Evolutionary conservation across 2,888 invertebrate species (phyloP).

Genomic region (Acanthacorydalis orientalis): DNA sequence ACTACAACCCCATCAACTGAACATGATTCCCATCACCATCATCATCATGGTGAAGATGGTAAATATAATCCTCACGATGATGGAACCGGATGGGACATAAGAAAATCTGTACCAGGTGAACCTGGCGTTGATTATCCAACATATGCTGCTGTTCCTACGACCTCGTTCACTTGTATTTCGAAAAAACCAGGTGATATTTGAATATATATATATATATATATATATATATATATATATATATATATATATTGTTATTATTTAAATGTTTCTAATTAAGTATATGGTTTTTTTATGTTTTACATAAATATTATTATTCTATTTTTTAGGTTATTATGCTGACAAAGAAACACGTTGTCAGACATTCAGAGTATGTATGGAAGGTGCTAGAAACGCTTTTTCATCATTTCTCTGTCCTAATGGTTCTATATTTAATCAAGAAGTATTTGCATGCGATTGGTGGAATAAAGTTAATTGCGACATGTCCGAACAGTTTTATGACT

Average conservation of each 20-base stretch:
- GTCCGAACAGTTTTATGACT: slow-evolving; percentile 26
- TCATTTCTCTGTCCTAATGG: slow-evolving; percentile 52
- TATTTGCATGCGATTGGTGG: slow-evolving; percentile 54
- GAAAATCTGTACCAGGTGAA: slow-evolving; percentile 45
- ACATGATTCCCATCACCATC: slow-evolving; percentile 5
- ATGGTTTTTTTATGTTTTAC: too few relatives aligned
- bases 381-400: slow-evolving; percentile 27
- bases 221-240: too few relatives aligned
- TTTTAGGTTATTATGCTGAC: slow-evolving; percentile 49
- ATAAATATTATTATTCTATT: too few relatives aligned
- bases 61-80: slow-evolving; percentile 22
- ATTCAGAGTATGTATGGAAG: slow-evolving; percentile 44
- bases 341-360: slow-evolving; percentile 45
- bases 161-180: slow-evolving; percentile 42
- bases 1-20: not conserved
- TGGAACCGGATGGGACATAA: slow-evolving; percentile 25
- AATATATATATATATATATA: too few relatives aligned
- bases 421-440: slow-evolving; percentile 47
- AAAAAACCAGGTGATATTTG: slow-evolving; percentile 40
- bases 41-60: slow-evolving; percentile 16
- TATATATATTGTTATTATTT: too few relatives aligned
- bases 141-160: slow-evolving; percentile 37
- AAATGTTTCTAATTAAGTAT: too few relatives aligned
- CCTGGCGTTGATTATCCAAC: slow-evolving; percentile 50
- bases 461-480: slow-evolving; percentile 42